Percentiles rank a stretch among this genome's conserved stretches.
Conservation (phyloP, 2,113 vertebrate species). For the Rousettus leschenaultii region DNA sequence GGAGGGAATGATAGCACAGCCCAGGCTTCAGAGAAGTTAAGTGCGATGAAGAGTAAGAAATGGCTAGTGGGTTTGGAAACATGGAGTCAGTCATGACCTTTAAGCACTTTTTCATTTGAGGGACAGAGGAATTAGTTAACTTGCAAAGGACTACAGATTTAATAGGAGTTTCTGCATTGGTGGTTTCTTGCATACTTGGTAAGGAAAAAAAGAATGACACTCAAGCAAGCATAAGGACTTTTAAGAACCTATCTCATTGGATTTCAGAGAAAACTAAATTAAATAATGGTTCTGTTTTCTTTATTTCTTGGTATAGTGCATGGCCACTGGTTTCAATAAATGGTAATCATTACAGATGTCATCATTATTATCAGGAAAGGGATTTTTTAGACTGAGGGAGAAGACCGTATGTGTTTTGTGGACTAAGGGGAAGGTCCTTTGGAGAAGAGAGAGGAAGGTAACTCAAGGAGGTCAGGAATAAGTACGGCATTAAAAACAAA, state of each 20-base stretch:
- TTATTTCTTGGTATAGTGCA: neutral
- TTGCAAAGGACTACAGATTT: neutral
- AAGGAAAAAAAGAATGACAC: neutral
- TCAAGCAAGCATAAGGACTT: neutral
- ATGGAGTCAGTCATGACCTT: neutral
- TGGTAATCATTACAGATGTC: neutral
- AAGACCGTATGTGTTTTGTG: neutral
- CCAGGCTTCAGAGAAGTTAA: neutral
- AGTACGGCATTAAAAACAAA: neutral
- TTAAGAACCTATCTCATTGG: neutral
- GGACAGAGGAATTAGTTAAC: neutral
- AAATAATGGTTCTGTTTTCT: neutral
- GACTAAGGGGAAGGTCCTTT: neutral
- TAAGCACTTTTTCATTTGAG: neutral
- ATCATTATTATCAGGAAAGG: neutral
- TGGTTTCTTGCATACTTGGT: neutral
- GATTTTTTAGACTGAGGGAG: neutral
- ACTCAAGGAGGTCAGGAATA: neutral
- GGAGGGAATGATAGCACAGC: neutral
- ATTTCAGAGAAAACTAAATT: neutral
- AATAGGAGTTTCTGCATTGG: neutral
- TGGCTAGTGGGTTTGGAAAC: slow-evolving; percentile 16
- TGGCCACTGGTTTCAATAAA: neutral
- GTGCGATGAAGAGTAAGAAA: neutral
- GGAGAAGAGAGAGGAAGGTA: neutral